Conservation (phyloP, 2,797 vertebrate genomes). For the Hyperoplus immaculatus region DNA sequence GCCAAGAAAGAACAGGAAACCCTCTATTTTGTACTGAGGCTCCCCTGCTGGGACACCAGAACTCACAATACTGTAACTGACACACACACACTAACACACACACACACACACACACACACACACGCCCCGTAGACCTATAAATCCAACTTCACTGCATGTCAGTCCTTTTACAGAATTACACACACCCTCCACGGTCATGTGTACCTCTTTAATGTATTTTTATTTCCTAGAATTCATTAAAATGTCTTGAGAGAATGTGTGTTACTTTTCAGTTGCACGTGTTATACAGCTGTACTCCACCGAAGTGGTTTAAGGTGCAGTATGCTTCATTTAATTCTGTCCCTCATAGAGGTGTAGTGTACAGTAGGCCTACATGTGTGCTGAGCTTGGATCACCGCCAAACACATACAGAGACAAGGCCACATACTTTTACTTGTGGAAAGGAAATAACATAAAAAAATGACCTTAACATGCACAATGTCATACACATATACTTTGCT, state of each 20-base stretch:
- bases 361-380: not conserved
- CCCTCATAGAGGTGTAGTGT: not conserved
- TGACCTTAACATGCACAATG: slow-evolving; percentile 11
- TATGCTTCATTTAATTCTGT: slow-evolving; percentile 7
- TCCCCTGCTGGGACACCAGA: slow-evolving; percentile 39
- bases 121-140: slow-evolving; percentile 30
- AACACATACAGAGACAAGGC: slow-evolving; percentile 7
- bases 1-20: slow-evolving; percentile 60
- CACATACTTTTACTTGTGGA: slow-evolving; percentile 8
- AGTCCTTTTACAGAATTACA: slow-evolving; percentile 2
- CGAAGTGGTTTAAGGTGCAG: slow-evolving; percentile 6
- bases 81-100: not conserved
- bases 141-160: slow-evolving; percentile 19
- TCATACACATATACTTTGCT: slow-evolving; percentile 3
- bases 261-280: slow-evolving; percentile 12
- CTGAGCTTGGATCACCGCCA: slow-evolving; percentile 39
- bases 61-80: slow-evolving; percentile 34
- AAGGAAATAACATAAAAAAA: slow-evolving; percentile 18
- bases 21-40: slow-evolving; percentile 15
- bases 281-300: not conserved
- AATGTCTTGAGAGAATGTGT: slow-evolving; percentile 6
- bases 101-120: slow-evolving; percentile 39
- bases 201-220: slow-evolving; percentile 19
- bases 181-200: slow-evolving; percentile 40
- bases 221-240: slow-evolving; percentile 13